Evolutionary conservation across 2,797 vertebrate species (phyloP), one percentile per base, ranked within the genome.

Genomic region (Poeciliopsis presidionis): DNA sequence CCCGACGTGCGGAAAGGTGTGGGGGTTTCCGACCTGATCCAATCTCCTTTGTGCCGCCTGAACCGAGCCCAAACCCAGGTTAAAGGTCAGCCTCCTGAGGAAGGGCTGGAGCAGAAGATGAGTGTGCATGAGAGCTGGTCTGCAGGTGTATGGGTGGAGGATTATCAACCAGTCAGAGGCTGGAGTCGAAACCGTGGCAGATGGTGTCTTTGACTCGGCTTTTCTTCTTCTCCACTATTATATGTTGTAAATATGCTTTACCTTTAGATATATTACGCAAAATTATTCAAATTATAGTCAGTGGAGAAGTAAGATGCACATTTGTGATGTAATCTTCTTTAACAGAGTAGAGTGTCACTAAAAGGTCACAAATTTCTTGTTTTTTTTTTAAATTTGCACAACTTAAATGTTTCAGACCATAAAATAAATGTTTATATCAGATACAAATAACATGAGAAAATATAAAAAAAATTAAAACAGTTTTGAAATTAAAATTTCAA

Each of bases 61-160:
- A 22, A 36, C 55, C 25, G 13, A 81, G 36, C 46, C 61, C 72
- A 72, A 46, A 76, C 73, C 47, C 63, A 53, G 41, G 20, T 72
- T 59, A 83, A 59, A 80, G 90, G 87, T 88, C 86, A 85, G 30
- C 18, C 74, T 78, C n/a, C 67, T 84, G 77, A 81, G 82, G 77
- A 87, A 79, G 76, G 86, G 73, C 73, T 75, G 76, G 47, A 33
- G 47, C 4, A 41, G 72, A n/a, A 49, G 59, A 20, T 73, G 49
- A 59, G 22, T 77, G 46, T 75, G 33, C 30, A 47, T n/a, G 49
- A 18, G 84, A 76, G 83, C 76, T 46, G 39, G 65, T 46, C 75
- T 85, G 87, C 89, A 89, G 86, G 90, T 91, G 91, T 86, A 82
- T 72, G 77, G 61, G 78, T 77, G 74, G 79, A 88, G 84, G 81